Percentiles rank a stretch among this genome's conserved stretches.
Conservation (phyloP, 2,113 vertebrate genomes). For the Melanerpes aurifrons region DNA sequence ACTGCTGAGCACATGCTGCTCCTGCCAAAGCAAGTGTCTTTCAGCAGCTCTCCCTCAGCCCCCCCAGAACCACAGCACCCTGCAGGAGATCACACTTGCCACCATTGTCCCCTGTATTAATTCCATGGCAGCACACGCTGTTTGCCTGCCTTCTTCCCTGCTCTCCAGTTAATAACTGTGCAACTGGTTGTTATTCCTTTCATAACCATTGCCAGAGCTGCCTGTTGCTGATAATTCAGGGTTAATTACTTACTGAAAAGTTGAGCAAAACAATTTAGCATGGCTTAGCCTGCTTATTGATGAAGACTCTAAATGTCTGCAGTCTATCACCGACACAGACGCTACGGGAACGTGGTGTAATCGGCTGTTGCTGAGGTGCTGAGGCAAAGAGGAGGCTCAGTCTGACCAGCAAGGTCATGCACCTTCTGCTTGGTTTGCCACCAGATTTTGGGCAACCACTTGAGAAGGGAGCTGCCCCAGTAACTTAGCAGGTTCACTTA, state of each 20-base stretch:
- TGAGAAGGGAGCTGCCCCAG: not conserved
- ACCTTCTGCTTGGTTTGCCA: not conserved
- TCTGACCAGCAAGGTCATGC: not conserved
- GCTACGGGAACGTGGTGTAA: not conserved
- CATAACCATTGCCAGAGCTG: not conserved
- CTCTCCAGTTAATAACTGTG: not conserved
- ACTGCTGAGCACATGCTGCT: constrained; percentile 24
- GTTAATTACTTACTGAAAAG: constrained; percentile 40
- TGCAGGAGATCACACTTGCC: not conserved
- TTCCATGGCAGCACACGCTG: constrained; percentile 13
- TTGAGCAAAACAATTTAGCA: constrained; percentile 29
- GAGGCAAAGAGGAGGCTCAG: not conserved
- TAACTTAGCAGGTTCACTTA: not conserved
- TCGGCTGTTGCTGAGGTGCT: not conserved
- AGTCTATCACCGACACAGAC: not conserved
- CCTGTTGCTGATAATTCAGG: constrained; percentile 29
- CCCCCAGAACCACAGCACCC: not conserved
- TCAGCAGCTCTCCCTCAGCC: not conserved
- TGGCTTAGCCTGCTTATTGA: constrained; percentile 4
- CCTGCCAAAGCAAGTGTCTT: constrained; percentile 32
- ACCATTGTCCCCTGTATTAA: not conserved
- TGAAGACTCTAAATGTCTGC: constrained; percentile 4
- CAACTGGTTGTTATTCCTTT: constrained; percentile 5
- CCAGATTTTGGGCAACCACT: not conserved
- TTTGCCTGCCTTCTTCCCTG: not conserved